Percentiles rank a stretch among this genome's conserved stretches.
Evolutionary conservation across 2,797 vertebrate genomes (phyloP).

Genomic region (Hippopotamyrus pictus): DNA sequence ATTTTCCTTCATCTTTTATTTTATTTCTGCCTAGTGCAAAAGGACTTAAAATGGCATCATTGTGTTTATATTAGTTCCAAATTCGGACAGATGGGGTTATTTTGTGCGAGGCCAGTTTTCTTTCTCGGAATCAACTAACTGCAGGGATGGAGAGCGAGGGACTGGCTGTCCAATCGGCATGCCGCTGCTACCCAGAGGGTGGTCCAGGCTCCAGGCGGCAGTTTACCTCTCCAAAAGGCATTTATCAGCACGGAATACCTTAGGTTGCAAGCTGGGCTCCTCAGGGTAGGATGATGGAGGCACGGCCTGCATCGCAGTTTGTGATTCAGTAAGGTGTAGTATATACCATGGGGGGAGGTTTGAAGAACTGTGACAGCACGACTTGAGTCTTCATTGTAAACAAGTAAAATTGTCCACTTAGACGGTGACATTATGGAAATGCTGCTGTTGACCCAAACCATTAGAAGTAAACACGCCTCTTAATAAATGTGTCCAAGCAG

Average conservation of each 20-base stretch:
- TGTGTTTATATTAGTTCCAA: slow-evolving; percentile 2
- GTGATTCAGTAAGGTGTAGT: background rate
- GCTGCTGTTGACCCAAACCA: background rate
- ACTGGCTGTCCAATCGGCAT: background rate
- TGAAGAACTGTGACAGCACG: background rate
- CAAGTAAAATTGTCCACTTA: background rate
- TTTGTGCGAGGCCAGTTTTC: background rate
- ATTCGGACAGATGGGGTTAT: slow-evolving; percentile 2
- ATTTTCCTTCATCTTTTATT: slow-evolving; percentile 7
- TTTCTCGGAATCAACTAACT: background rate
- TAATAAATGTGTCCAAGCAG: background rate
- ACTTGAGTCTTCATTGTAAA: background rate
- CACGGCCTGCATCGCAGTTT: background rate
- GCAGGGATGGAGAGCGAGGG: background rate
- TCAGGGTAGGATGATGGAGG: background rate
- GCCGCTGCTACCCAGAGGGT: background rate
- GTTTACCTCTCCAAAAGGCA: background rate
- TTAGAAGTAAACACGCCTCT: background rate
- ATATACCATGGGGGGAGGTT: background rate
- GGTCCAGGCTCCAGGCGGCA: background rate
- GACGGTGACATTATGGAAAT: background rate
- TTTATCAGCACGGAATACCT: background rate
- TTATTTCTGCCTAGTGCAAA: background rate
- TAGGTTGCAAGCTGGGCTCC: background rate
- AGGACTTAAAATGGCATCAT: background rate